A percentile compares a stretch with the other conserved stretches of the same genome.
phyloP scores from a whole-genome alignment of 1,140 invertebrate species.

The Phenacoccus solenopsis region DNA sequence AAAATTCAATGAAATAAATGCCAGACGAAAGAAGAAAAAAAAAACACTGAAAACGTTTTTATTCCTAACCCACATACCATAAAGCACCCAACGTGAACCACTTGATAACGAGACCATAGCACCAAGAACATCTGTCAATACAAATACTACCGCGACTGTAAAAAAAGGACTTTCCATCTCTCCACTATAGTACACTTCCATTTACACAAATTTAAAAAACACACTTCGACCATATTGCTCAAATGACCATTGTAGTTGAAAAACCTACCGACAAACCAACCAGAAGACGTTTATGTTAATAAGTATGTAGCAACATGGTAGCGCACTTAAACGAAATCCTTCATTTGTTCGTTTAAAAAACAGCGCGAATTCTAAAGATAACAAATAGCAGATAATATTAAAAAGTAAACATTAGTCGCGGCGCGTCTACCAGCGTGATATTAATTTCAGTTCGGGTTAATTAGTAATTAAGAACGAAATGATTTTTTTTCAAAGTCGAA shows the following conservation, averaged over 20 bases:
- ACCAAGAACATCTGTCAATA: no score
- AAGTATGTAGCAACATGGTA: not conserved
- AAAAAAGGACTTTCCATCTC: not conserved
- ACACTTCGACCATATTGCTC: not conserved
- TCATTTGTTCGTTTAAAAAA: not conserved
- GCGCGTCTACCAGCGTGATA: not conserved
- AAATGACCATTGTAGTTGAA: not conserved
- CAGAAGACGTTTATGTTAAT: not conserved
- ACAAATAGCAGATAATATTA: not conserved
- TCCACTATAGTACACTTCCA: not conserved
- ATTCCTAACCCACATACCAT: not conserved
- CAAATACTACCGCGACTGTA: no score
- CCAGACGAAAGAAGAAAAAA: no score
- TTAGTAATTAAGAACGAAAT: not conserved
- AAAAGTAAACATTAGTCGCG: not conserved
- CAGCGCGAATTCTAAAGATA: not conserved
- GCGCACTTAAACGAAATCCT: not conserved
- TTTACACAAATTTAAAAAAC: not conserved
- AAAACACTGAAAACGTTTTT: no score
- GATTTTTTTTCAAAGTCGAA: not conserved
- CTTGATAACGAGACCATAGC: no score
- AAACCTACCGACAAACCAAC: not conserved
- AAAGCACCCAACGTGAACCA: not conserved
- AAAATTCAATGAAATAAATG: no score
- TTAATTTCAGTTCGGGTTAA: not conserved